Evolutionary conservation across 2,113 vertebrate genomes (phyloP).

Genomic region (Tenebrosternarchus preto): DNA sequence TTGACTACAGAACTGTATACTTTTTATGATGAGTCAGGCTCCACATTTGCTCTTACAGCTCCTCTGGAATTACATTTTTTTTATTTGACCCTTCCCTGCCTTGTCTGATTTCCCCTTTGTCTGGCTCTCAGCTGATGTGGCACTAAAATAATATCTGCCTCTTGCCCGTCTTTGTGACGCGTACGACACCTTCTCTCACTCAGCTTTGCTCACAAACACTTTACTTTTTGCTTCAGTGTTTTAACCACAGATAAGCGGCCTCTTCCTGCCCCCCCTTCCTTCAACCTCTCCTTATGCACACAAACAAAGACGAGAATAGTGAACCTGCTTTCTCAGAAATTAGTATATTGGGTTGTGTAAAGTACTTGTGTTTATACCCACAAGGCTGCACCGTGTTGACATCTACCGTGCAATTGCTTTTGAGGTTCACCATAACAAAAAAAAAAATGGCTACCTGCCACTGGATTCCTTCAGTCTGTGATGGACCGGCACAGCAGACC

Average conservation of each 20-base stretch:
- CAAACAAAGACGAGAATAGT: background rate
- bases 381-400: too few species aligned
- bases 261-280: constrained; percentile 22
- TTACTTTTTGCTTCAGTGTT: constrained; percentile 34
- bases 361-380: constrained; percentile 2
- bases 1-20: too few species aligned
- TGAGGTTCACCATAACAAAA: too few species aligned
- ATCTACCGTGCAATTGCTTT: too few species aligned
- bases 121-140: too few species aligned
- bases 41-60: background rate
- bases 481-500: too few species aligned
- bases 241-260: constrained; percentile 22
- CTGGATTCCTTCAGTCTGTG: too few species aligned
- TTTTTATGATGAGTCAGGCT: too few species aligned
- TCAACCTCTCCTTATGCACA: background rate
- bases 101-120: too few species aligned
- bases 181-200: background rate
- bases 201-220: background rate
- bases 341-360: constrained; percentile 9
- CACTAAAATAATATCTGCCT: background rate
- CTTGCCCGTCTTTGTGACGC: background rate
- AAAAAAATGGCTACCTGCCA: too few species aligned
- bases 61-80: background rate
- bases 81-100: too few species aligned
- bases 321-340: constrained; percentile 42